Evolutionary conservation across 2,113 vertebrate species (phyloP).

Genomic region (Gasterosteus nipponicus): DNA sequence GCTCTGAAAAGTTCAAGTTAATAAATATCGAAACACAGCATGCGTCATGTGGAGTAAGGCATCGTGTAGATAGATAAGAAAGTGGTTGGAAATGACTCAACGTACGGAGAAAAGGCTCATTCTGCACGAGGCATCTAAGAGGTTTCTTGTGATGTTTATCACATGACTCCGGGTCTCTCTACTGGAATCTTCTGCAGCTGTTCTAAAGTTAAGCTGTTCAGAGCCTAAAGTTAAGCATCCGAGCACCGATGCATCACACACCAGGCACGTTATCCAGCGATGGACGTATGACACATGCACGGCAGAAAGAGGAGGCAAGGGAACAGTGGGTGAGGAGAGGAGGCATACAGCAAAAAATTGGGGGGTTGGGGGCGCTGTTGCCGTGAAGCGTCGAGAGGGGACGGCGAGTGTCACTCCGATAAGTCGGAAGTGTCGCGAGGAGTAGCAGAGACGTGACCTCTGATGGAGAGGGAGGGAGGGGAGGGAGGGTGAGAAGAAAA

Average conservation of each 20-base stretch:
- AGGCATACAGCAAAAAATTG: neutral
- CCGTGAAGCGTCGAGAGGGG: slow-evolving; percentile 28
- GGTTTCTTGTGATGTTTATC: neutral
- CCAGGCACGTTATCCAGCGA: neutral
- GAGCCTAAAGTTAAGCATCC: neutral
- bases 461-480: slow-evolving; percentile 19
- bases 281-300: neutral
- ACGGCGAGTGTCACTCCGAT: slow-evolving; percentile 57
- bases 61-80: neutral
- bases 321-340: slow-evolving; percentile 17
- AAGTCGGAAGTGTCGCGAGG: slow-evolving; percentile 52
- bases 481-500: neutral
- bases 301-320: slow-evolving; percentile 8
- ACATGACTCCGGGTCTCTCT: neutral
- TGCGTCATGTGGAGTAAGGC: neutral
- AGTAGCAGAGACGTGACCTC: slow-evolving; percentile 56
- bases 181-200: neutral
- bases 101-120: neutral
- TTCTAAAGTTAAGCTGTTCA: neutral
- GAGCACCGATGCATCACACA: neutral
- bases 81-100: neutral
- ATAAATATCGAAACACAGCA: neutral
- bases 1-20: neutral
- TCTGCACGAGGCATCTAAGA: neutral
- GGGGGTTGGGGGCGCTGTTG: slow-evolving; percentile 20